Base-by-base conservation (phyloP, 2,113 vertebrate species). In the Gallinago media region DNA sequence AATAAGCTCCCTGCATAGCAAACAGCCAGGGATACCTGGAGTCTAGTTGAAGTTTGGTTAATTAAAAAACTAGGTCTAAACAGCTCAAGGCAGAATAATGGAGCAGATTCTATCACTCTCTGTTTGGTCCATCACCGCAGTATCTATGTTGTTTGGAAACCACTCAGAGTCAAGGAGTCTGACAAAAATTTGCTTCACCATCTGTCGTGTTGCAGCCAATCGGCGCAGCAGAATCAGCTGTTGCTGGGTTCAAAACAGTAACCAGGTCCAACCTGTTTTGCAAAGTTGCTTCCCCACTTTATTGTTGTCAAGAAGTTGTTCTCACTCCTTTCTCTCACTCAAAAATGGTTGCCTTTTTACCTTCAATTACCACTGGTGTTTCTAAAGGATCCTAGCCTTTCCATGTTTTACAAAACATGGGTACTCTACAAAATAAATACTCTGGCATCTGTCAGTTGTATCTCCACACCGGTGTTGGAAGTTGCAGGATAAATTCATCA, bases 1-100 rank as follows among this genome's bases (percentile, higher is more conserved):
- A 89, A 97, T 89, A 65, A 85, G 23, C 13, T 94, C 75, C 67
- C 80, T 78, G 34, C 3, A 15, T 42, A 91, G 77, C 66, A 97
- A 95, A 79, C 67, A 95, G 17, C 36, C 84, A 72, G 72, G 52
- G 8, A 52, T 46, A 90, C 38, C 56, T 21, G 11, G 32, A 92
- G 31, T 76, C 65, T 88, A 13, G 22, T 8, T 75, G 68, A 96
- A 74, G 32, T 65, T 92, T 76, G 61, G 55, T 87, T 97, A 96
- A 97, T 96, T 92, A 95, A 95, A 88, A 97, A 71, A 67, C 29
- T 36, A n/a, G 8, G 22, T 56, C n/a, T 88, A 58, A 89, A 71
- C 70, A 90, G 79, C 86, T 94, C 68, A 42, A 34, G 96, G 94
- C 74, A 96, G 78, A 72, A 95, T 90, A 91, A 62, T 94, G 62